These are phyloP conservation scores for Sphenodon punctatus DNA, from an alignment of 2,797 vertebrate genomes.

Conservation along the genomic window DNA sequence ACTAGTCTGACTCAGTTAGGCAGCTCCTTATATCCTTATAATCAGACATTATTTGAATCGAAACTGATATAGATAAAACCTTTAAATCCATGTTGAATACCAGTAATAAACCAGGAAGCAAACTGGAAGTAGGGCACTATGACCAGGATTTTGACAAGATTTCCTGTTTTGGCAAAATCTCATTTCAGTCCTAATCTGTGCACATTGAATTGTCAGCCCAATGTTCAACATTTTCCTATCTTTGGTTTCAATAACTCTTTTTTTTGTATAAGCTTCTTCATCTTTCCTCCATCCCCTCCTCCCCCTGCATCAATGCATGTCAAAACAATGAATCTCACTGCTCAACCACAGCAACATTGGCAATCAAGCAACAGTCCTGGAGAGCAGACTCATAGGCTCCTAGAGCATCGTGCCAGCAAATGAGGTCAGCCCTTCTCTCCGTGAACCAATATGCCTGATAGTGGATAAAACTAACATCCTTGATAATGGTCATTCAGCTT, in stretches of 20 bases:
- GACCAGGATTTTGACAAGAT: too few species aligned
- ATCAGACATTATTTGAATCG: too few species aligned
- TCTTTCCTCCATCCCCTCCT: not conserved
- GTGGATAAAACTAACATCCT: not conserved
- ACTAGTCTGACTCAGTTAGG: too few species aligned
- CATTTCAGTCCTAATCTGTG: not conserved
- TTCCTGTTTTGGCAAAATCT: too few species aligned
- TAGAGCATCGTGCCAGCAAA: conserved; percentile 11
- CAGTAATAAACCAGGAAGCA: too few species aligned
- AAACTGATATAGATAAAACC: too few species aligned
- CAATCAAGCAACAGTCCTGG: not conserved
- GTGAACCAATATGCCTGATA: not conserved
- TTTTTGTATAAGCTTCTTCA: not conserved
- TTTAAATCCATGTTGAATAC: too few species aligned
- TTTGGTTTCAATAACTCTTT: not conserved
- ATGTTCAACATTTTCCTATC: not conserved
- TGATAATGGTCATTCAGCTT: not conserved
- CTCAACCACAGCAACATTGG: not conserved
- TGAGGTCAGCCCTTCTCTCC: conserved; percentile 18
- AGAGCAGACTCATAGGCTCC: conserved; percentile 6
- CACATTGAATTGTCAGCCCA: not conserved
- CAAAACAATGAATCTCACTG: conserved; percentile 14
- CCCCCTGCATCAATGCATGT: not conserved
- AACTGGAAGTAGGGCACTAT: too few species aligned
- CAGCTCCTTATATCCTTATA: too few species aligned